These are phyloP conservation scores for Sinodicranocentrus sp. DNA, from an alignment of 2,888 invertebrate species.

Conservation along the genomic window DNA sequence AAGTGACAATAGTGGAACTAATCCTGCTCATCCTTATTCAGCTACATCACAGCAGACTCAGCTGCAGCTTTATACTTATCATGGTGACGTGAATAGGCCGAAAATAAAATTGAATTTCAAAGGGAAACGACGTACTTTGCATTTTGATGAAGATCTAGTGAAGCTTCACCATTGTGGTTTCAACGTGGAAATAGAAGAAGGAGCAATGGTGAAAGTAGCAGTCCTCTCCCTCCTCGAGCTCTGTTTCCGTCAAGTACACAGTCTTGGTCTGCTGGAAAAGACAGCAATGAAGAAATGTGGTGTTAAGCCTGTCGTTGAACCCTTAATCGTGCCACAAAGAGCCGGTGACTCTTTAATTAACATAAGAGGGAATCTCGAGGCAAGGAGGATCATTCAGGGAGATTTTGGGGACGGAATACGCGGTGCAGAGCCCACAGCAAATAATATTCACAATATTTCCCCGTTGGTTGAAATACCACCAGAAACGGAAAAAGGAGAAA, in stretches of 20 bases:
- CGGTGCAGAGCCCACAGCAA: background rate
- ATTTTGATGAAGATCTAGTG: conserved; percentile 70
- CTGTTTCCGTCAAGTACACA: conserved; percentile 63
- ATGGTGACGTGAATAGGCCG: conserved; percentile 49
- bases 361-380: conserved; percentile 36
- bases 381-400: conserved; percentile 9
- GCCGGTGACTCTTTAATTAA: conserved; percentile 56
- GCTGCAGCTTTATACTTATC: conserved; percentile 35
- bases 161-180: conserved; percentile 60
- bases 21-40: conserved; percentile 38
- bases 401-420: background rate
- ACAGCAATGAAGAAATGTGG: conserved; percentile 5
- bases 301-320: conserved; percentile 56
- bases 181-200: conserved; percentile 21
- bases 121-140: conserved; percentile 65
- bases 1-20: conserved; percentile 47
- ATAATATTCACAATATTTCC: background rate
- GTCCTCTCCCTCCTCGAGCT: conserved; percentile 65
- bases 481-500: background rate
- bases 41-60: conserved; percentile 28
- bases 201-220: conserved; percentile 20
- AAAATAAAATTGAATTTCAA: conserved; percentile 66
- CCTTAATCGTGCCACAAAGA: conserved; percentile 59
- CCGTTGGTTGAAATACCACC: background rate
- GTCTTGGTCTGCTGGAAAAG: conserved; percentile 27